Evolutionary conservation across 2,888 invertebrate genomes (phyloP), one percentile per base, ranked within the genome.

Genomic region (Microchrysa polita): DNA sequence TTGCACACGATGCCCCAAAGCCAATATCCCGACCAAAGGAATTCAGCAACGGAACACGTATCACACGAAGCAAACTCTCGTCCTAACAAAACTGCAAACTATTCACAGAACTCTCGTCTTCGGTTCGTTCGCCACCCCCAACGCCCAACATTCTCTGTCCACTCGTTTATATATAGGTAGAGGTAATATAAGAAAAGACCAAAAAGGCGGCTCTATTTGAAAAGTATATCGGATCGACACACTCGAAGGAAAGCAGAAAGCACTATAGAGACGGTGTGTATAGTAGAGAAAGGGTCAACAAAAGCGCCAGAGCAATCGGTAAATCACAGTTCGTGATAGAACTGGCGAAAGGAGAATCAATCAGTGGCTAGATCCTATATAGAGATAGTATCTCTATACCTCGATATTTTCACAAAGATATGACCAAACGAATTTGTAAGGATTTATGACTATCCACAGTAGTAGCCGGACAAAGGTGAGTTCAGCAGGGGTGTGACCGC

Each of bases 241-340:
- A 34, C 27, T 34, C 27, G 27, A 34, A 34, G 61, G 40, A 61
- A 61, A 61, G 9, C 14, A n/a, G 40, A 61, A 61, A 61, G 9
- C 14, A n/a, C 40, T n/a, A 40, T 34, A 40, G 61, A 5, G 40
- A 40, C 16, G n/a, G 60, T 34, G 16, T 10, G 34, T 14, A 14
- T 12, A 23, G 34, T 34, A 10, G 27, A 53, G 12, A 40, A 61
- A 16, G 42, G 61, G 61, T 61, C 61, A 61, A 61, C 52, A 67
- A 67, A 22, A 67, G 53, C 52, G 53, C 23, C 52, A 53, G 53
- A n/a, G 34, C 53, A 27, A 53, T 34, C 53, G 67, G 67, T 67
- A 67, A 67, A 67, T 67, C 67, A 67, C 67, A 67, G 67, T 53
- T 52, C 67, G 52, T 67, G 67, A 67, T 34, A 67, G 67, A 67